Evolutionary conservation across 2,888 invertebrate species (phyloP).

Genomic region (Lasioglossum pauxillum): DNA sequence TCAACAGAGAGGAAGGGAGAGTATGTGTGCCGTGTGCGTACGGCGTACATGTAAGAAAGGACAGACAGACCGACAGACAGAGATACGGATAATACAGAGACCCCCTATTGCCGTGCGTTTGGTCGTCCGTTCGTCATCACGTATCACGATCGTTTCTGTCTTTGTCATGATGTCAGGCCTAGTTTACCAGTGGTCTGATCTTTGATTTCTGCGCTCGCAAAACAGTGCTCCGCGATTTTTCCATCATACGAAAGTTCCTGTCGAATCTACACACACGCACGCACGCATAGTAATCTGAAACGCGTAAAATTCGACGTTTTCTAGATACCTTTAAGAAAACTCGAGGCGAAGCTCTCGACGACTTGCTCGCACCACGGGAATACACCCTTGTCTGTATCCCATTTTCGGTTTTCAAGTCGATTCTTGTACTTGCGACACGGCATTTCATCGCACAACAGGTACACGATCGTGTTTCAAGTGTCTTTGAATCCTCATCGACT

Average conservation of each 20-base stretch:
- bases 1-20: constrained; percentile 7
- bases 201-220: constrained; percentile 42
- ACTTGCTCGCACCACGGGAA: constrained; percentile 39
- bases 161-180: constrained; percentile 62
- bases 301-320: constrained; percentile 35
- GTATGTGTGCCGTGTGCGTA: background rate
- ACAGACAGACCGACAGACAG: constrained; percentile 26
- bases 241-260: constrained; percentile 25
- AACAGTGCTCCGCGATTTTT: constrained; percentile 27
- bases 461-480: constrained; percentile 40
- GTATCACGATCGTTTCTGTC: constrained; percentile 56
- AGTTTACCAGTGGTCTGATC: constrained; percentile 55
- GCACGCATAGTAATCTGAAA: constrained; percentile 54
- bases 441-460: constrained; percentile 55
- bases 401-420: constrained; percentile 33
- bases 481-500: constrained; percentile 22
- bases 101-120: constrained; percentile 61
- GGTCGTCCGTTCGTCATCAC: constrained; percentile 62
- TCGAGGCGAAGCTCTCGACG: no score
- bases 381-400: constrained; percentile 35
- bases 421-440: constrained; percentile 53
- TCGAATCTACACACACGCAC: constrained; percentile 26
- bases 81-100: constrained; percentile 59
- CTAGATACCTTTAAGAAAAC: background rate
- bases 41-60: background rate